Base-by-base conservation (phyloP, 2,797 vertebrate species). In the Pantherophis alleghaniensis region DNA sequence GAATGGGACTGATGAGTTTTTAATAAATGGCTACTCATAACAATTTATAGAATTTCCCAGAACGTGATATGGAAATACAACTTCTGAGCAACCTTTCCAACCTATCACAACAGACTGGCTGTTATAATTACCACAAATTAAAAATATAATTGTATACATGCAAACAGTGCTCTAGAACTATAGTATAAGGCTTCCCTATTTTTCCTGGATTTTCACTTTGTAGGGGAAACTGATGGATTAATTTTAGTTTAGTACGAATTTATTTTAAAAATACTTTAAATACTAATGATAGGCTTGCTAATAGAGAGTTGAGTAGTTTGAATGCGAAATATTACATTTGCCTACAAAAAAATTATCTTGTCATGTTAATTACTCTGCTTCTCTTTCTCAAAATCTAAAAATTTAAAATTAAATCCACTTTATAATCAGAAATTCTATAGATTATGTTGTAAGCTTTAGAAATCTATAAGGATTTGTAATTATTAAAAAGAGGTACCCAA, bases 361-460 rank as follows among this genome's bases (percentile, higher is more conserved):
- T 86, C 56, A 86, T 42, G 2, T 32, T 92, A 32, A 28, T 37
- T 60, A 92, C 51, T 42, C 42, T 83, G 37, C 37, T 42, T 83
- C 37, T 28, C 13, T 47, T 9, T 28, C 37, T 57, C 79, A 20
- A 20, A n/a, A 9, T 1, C 63, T 91, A 1, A 22, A 3, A 94
- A 93, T 94, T 91, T 59, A 95, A 94, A 87, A 83, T 89, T 88
- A 89, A 37, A 7, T 7, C 89, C 11, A 37, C 7, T 32, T 95
- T 61, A 91, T 56, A 18, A 28, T 63, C 86, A 90, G 94, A 92
- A 3, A 47, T 89, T 57, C 0, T 51, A 1, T 53, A 18, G n/a
- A 63, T 91, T 0, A 0, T 51, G 1, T 28, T 32, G 83, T 55
- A 1, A 51, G 13, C 42, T 16, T 88, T 91, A 16, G 12, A 93